Conservation (phyloP, 2,113 vertebrate genomes). For the Clarias gariepinus region DNA sequence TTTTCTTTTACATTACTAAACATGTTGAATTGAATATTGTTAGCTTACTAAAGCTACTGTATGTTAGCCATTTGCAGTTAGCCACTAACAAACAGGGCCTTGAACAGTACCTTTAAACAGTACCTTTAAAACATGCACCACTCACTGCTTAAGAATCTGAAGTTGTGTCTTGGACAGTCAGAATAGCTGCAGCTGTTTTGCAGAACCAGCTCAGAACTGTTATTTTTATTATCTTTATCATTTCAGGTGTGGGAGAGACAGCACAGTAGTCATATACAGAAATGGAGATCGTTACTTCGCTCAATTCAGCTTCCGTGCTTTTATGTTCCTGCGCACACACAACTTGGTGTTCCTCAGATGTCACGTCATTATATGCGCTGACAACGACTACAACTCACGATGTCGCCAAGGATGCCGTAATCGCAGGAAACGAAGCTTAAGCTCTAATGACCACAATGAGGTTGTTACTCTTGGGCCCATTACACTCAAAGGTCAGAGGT, state of each 20-base stretch:
- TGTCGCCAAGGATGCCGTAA: constrained; percentile 73
- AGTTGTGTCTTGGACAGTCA: too few species aligned
- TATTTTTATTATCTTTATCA: not conserved
- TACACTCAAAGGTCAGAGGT: constrained; percentile 66
- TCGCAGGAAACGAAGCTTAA: constrained; percentile 68
- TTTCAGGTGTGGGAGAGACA: constrained; percentile 76
- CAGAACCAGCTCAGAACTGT: too few species aligned
- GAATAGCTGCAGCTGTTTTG: too few species aligned
- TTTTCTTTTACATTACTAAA: too few species aligned
- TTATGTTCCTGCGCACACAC: constrained; percentile 75
- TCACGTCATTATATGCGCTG: constrained; percentile 73
- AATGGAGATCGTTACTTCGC: constrained; percentile 53
- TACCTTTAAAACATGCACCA: too few species aligned
- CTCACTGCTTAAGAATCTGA: too few species aligned
- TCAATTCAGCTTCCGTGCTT: constrained; percentile 78
- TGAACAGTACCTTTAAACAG: too few species aligned
- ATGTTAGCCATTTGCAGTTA: too few species aligned
- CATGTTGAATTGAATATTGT: too few species aligned
- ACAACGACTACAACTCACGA: constrained; percentile 63
- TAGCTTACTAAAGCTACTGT: too few species aligned
- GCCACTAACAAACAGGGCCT: too few species aligned
- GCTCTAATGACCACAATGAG: constrained; percentile 64
- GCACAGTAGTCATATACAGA: constrained; percentile 65
- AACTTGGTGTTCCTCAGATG: constrained; percentile 77
- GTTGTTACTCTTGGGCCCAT: constrained; percentile 77